Percentiles rank a stretch among this genome's conserved stretches.
Conservation (phyloP, 2,888 invertebrate species). For the Cartodere bifasciata region DNA sequence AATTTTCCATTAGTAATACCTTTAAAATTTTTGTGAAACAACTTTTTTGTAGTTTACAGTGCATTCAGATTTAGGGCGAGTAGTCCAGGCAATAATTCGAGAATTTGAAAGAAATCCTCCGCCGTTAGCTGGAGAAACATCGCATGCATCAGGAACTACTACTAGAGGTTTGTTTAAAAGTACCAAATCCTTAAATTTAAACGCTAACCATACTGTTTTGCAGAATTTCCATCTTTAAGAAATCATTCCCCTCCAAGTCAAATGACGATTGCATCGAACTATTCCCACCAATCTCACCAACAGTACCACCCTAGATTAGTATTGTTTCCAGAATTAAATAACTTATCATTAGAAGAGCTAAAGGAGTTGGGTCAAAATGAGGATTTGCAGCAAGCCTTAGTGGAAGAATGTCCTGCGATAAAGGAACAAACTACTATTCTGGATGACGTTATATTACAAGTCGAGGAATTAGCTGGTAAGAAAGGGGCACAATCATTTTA, state of each 20-base stretch:
- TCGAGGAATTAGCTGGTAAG: slow-evolving; percentile 54
- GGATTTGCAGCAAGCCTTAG: slow-evolving; percentile 59
- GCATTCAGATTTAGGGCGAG: slow-evolving; percentile 67
- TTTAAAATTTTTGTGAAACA: slow-evolving; percentile 5
- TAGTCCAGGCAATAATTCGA: slow-evolving; percentile 68
- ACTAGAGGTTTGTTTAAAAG: no score
- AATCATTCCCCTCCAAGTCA: slow-evolving; percentile 26
- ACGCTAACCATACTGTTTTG: slow-evolving; percentile 25
- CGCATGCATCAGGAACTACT: no score
- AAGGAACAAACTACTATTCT: slow-evolving; percentile 55
- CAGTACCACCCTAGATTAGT: no score
- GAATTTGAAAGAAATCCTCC: slow-evolving; percentile 60
- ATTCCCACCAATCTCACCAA: slow-evolving; percentile 18
- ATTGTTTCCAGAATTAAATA: slow-evolving; percentile 40
- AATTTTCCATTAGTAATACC: slow-evolving; percentile 22
- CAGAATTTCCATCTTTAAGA: slow-evolving; percentile 14
- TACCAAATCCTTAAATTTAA: no score
- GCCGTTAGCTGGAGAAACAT: slow-evolving; percentile 27
- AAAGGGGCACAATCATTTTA: not conserved
- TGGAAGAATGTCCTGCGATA: slow-evolving; percentile 55
- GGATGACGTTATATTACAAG: slow-evolving; percentile 57
- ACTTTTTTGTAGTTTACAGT: slow-evolving; percentile 45
- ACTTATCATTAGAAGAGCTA: slow-evolving; percentile 49
- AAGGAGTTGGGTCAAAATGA: slow-evolving; percentile 55
- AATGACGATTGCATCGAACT: slow-evolving; percentile 12